Evolutionary conservation across 2,888 invertebrate species (phyloP).

Genomic region (Eupeodes luniger): DNA sequence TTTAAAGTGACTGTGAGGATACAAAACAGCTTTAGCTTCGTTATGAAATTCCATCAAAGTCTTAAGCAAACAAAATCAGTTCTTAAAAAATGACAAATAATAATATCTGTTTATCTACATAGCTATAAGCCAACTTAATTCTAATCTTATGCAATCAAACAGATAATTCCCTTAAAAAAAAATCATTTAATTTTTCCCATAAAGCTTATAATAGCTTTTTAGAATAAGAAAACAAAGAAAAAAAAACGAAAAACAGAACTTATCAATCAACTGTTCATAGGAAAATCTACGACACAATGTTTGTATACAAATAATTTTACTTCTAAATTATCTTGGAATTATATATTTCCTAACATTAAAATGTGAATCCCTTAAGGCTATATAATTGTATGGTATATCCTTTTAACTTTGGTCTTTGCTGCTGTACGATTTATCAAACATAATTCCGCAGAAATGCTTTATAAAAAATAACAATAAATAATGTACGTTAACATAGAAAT

Average conservation of each 20-base stretch:
- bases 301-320: not conserved
- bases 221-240: not conserved
- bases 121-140: no score
- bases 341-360: not conserved
- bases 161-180: no score
- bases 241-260: no score
- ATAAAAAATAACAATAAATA: conserved; percentile 52
- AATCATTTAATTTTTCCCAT: no score
- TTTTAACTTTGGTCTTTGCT: not conserved
- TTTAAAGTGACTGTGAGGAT: no score
- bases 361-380: not conserved
- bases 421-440: conserved; percentile 54
- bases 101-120: no score
- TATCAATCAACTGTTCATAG: not conserved
- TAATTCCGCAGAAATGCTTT: conserved; percentile 51
- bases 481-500: conserved; percentile 16
- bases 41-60: no score
- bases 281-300: not conserved
- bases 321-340: not conserved
- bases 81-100: no score
- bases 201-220: not conserved
- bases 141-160: no score
- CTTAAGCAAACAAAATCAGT: no score
- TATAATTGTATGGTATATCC: not conserved
- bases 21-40: no score